Evolutionary conservation across 2,797 vertebrate species (phyloP), one percentile per base, ranked within the genome.

Genomic region (Malurus leucopterus): DNA sequence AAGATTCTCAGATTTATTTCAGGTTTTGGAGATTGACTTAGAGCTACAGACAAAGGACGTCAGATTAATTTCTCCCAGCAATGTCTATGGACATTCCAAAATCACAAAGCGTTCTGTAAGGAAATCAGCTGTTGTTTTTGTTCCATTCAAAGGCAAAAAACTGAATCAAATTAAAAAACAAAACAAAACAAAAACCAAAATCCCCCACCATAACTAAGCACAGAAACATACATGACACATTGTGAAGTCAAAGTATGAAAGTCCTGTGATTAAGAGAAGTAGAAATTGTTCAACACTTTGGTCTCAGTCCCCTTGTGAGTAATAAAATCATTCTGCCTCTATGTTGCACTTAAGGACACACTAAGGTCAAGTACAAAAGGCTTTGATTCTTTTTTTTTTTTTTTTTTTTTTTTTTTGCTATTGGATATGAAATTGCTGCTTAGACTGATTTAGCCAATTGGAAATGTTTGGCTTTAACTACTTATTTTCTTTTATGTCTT

Each of bases 241-340:
- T 73, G 58, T 88, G 61, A 94, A 75, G 47, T 67, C 67, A 38
- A 81, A 61, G 26, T 65, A 50, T 29, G 51, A 55, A 92, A 86
- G 43, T 59, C n/a, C 65, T 91, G 57, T 49, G 92, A 92, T 72
- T 75, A 88, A 72, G 36, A 84, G 40, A 88, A 78, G n/a, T 20
- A 50, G 43, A 68, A 92, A 63, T 18, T 43, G 16, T 82, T 81
- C 64, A 57, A 15, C 73, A 44, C 11, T 94, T 91, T 65, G 50
- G 70, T 84, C n/a, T 81, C 77, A 22, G 19, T 68, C 49, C 89
- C 72, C 43, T 58, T 36, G 49, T 50, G 32, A 94, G 41, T 44
- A 74, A 75, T 82, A 81, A 88, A 95, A 80, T 50, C 29, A 41
- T 91, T 87, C 93, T 90, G 40, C 54, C 90, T 92, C 94, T 83